Conservation (phyloP, 1,140 invertebrate species). For the Drosophila pseudoananassae region DNA sequence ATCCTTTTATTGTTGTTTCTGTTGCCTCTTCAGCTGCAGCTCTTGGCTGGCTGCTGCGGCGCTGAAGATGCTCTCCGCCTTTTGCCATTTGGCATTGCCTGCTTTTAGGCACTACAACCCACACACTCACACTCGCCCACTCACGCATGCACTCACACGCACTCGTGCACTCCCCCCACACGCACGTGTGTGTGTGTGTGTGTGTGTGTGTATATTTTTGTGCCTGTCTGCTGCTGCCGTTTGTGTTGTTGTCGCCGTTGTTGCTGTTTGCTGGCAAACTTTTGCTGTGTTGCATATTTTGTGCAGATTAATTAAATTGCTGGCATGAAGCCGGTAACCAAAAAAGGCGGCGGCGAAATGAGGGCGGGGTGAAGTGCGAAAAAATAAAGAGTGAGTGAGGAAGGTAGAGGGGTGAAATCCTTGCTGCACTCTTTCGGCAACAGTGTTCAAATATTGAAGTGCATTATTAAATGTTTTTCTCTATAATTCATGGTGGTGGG, state of each 20-base stretch:
- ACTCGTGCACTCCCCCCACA: background rate
- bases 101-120: slow-evolving; percentile 53
- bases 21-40: slow-evolving; percentile 8
- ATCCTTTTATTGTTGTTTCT: background rate
- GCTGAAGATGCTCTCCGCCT: slow-evolving; percentile 37
- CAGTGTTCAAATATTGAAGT: slow-evolving; percentile 46
- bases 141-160: background rate
- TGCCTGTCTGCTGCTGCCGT: slow-evolving; percentile 24
- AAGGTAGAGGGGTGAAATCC: background rate
- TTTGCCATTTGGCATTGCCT: slow-evolving; percentile 59
- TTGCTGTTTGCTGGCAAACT: slow-evolving; percentile 59
- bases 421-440: slow-evolving; percentile 34
- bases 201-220: slow-evolving; percentile 25
- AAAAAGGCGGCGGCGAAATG: background rate
- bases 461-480: slow-evolving; percentile 59
- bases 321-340: slow-evolving; percentile 58
- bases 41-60: slow-evolving; percentile 12
- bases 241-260: slow-evolving; percentile 19
- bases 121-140: slow-evolving; percentile 8
- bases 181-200: slow-evolving; percentile 44
- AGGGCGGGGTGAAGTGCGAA: background rate
- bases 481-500: slow-evolving; percentile 44
- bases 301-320: slow-evolving; percentile 80
- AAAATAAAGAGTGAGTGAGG: background rate
- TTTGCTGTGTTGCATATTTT: slow-evolving; percentile 80